Evolutionary conservation across 2,888 invertebrate genomes (phyloP), one percentile per base, ranked within the genome.

Genomic region (Cheilosia variabilis): DNA sequence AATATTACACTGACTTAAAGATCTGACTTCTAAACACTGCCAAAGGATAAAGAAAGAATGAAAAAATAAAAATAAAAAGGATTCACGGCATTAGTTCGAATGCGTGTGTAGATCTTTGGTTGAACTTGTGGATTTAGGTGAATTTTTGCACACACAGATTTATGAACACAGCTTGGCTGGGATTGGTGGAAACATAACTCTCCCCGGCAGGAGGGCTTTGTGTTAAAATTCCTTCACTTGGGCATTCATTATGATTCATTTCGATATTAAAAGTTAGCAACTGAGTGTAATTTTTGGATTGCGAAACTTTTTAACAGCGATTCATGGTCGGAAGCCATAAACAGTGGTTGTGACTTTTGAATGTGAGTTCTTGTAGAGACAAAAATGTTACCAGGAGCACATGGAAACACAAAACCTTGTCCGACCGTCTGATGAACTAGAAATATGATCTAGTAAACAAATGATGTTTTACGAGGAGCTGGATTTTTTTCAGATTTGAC

Each of bases 191-290:
- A 15, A 15, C n/a, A 41, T 17, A 45, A n/a, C 17, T n/a, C 7
- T 24, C 15, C 24, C 13, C 34, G 2, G 41, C 0, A 19, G 37
- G 53, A 13, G 31, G 63, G 68, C 41, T 58, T 81, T 63, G 50
- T 68, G 31, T 60, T 34, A 55, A 79, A 72, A 73, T 45, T 50
- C 6, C 43, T 60, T 57, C 24, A 58, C 27, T 22, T 63, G 58
- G 45, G 34, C 47, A 19, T 71, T 82, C 72, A 82, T 82, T 77
- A 77, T 82, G 77, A 82, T 82, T 82, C 72, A 82, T 82, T 77
- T 62, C 66, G 60, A 60, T 63, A 65, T 76, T 53, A 45, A 82
- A 82, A 76, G 65, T 76, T 65, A 31, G 17, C 17, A 50, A 45
- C 52, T 34, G 53, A 47, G 50, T 73, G 55, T 80, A 68, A 68